A percentile compares a stretch with the other conserved stretches of the same genome.
Conservation (phyloP, 1,140 invertebrate species). For the Drosophila sproati region DNA sequence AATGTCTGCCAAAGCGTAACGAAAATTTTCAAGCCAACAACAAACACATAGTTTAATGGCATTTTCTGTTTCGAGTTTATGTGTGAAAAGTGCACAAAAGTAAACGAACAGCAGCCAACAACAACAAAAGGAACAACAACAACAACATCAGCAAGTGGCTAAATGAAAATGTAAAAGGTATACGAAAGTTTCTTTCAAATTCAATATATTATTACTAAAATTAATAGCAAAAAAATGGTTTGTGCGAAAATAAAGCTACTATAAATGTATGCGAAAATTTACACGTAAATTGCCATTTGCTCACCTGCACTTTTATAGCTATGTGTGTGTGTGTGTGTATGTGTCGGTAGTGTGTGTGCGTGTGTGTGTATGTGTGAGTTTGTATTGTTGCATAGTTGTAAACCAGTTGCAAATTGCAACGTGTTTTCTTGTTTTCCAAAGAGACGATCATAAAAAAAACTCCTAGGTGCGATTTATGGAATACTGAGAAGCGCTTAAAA, state of each 20-base stretch:
- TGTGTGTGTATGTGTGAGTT: constrained; percentile 34
- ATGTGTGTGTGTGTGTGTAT: constrained; percentile 43
- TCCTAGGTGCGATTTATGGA: constrained; percentile 38
- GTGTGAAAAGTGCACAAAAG: constrained; percentile 76
- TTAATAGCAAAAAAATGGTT: constrained; percentile 18
- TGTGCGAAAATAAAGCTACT: background rate
- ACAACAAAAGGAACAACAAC: constrained; percentile 27
- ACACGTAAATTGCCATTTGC: constrained; percentile 69
- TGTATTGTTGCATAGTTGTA: constrained; percentile 75
- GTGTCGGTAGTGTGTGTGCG: constrained; percentile 27
- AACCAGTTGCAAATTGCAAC: constrained; percentile 82
- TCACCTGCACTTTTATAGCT: constrained; percentile 61
- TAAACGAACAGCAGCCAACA: constrained; percentile 31
- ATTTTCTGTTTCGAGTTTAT: constrained; percentile 78
- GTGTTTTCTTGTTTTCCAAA: constrained; percentile 57
- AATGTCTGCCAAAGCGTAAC: constrained; percentile 81
- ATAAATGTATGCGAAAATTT: constrained; percentile 44
- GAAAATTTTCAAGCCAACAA: constrained; percentile 69
- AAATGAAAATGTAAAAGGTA: constrained; percentile 73
- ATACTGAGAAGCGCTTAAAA: constrained; percentile 5
- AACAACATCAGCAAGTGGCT: constrained; percentile 31
- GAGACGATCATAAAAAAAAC: constrained; percentile 47
- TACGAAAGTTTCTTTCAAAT: constrained; percentile 28
- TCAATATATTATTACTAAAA: constrained; percentile 31
- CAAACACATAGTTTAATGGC: constrained; percentile 60